Base-by-base conservation (phyloP, 1,140 invertebrate species). In the Pinna nobilis region DNA sequence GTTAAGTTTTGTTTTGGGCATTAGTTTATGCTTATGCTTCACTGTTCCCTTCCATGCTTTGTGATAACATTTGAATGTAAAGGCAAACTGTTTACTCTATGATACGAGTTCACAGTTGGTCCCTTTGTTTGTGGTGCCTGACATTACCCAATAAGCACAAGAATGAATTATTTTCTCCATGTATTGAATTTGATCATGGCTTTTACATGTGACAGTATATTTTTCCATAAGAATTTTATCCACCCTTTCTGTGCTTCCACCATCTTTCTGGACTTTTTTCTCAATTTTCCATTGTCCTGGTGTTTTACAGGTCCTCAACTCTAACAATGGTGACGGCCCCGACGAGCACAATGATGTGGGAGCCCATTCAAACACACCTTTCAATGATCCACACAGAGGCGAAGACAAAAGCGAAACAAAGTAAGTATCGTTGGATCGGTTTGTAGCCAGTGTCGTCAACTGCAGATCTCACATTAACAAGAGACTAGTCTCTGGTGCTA, bases 301-400 rank as follows among this genome's bases (percentile, higher is more conserved):
- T 70, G 23, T 59, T 90, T 92, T 9, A n/a, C 92, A 98, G 95
- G 97, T 99, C 91, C 96, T 98, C 78, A 97, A 95, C 89, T 98
- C 97, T 76, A 98, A 96, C 67, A 98, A 98, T 90, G 97, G 97
- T 79, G 97, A 98, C 91, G 90, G 98, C 82, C 96, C 95, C 61
- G 94, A 95, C 80, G 97, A 98, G 90, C 96, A 96, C 32, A 96
- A 63, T 25, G 59, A 51, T 9, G 95, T 69, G 53, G 96, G 95
- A 81, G 97, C 96, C 63, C 96, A 98, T 90, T 98, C 96, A 85
- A 98, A 98, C 90, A 97, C 96, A 79, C 97, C 96, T 71, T 98
- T 98, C 86, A 97, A 96, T 73, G 94, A 94, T 86, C 76, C 81
- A 33, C 80, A 81, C 53, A 74, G 77, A 41, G 97, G 98, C 91